Conservation (phyloP, 1,140 invertebrate species). For the Lucilia sericata region DNA sequence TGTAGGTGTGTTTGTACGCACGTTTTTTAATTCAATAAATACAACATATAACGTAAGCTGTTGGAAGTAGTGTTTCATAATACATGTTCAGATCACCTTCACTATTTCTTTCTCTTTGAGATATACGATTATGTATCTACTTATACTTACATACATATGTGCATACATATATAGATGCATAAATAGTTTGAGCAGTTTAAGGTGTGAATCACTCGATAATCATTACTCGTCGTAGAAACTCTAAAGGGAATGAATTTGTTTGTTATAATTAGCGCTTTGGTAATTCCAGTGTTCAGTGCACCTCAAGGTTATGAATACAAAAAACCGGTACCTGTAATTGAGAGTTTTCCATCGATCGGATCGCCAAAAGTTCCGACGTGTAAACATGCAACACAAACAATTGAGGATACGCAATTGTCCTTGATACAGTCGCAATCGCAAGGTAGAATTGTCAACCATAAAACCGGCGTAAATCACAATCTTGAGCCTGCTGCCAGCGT, state of each 20-base stretch:
- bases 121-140: too few species aligned
- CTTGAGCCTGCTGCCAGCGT: conserved; percentile 40
- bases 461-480: conserved; percentile 39
- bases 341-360: neutral
- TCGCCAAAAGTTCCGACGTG: neutral
- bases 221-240: neutral
- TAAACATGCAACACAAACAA: neutral
- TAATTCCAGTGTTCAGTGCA: neutral
- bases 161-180: neutral
- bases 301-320: conserved; percentile 42
- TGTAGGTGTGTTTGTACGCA: too few species aligned
- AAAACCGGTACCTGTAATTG: neutral
- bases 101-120: too few species aligned
- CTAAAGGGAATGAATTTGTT: neutral
- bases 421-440: conserved; percentile 49
- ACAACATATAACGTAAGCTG: neutral
- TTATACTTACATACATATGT: neutral
- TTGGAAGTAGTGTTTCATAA: neutral
- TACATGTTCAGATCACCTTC: neutral
- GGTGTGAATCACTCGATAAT: neutral
- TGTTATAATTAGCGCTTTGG: neutral
- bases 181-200: neutral
- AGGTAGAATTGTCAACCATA: conserved; percentile 52
- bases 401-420: neutral
- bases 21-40: neutral